Percentiles rank a stretch among this genome's conserved stretches.
phyloP scores from a whole-genome alignment of 2,888 invertebrate species.

The Ophion ventricosus region DNA sequence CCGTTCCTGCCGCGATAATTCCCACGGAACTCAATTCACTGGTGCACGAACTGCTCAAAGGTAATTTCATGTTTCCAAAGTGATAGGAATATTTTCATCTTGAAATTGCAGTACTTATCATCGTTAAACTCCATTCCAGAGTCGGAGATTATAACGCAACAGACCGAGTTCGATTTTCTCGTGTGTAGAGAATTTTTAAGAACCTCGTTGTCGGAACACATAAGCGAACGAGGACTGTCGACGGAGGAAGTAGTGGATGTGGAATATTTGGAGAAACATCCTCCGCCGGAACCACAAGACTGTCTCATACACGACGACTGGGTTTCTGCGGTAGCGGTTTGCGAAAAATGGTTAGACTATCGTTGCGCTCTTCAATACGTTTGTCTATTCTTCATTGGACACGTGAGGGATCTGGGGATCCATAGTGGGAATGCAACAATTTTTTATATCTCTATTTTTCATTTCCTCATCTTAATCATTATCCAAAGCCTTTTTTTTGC shows the following conservation, averaged over 20 bases:
- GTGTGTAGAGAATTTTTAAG: constrained; percentile 93
- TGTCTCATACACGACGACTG: constrained; percentile 98
- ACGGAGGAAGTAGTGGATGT: constrained; percentile 94
- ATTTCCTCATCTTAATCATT: no score
- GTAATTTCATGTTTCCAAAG: constrained; percentile 72
- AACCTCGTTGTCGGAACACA: constrained; percentile 88
- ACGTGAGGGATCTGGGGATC: no score
- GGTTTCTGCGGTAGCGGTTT: constrained; percentile 94
- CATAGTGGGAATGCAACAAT: no score
- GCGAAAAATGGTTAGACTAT: constrained; percentile 86
- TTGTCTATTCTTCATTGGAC: no score
- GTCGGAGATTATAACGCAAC: constrained; percentile 77
- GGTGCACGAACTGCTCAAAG: constrained; percentile 91
- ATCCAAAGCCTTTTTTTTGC: no score
- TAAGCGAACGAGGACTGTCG: constrained; percentile 90
- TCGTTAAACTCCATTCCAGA: constrained; percentile 69
- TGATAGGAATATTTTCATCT: constrained; percentile 3
- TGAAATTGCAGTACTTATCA: constrained; percentile 17
- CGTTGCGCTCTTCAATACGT: no score
- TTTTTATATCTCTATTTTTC: no score
- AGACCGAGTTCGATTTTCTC: constrained; percentile 93
- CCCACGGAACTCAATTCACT: constrained; percentile 90
- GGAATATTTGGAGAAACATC: constrained; percentile 95
- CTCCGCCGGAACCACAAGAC: constrained; percentile 96
- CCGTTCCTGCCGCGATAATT: constrained; percentile 90